phyloP scores from a whole-genome alignment of 2,888 invertebrate species.

The Eudemis profundana region DNA sequence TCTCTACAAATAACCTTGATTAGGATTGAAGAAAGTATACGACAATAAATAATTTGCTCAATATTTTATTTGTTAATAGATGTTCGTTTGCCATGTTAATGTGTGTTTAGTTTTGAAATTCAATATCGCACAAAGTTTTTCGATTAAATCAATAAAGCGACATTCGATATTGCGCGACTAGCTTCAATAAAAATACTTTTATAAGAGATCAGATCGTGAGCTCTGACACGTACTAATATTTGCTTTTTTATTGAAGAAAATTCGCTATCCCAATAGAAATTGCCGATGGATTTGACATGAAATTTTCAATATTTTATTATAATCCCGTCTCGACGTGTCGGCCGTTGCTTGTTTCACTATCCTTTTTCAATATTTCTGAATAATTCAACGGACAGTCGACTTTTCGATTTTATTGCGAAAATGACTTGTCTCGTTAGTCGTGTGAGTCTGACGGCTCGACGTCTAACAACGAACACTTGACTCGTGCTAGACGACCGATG shows the following conservation, averaged over 20 bases:
- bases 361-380: slow-evolving; percentile 78
- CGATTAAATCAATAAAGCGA: slow-evolving; percentile 41
- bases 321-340: slow-evolving; percentile 74
- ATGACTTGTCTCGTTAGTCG: slow-evolving; percentile 68
- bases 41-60: not conserved
- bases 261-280: slow-evolving; percentile 43
- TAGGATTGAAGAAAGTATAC: not conserved
- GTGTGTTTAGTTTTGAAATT: slow-evolving; percentile 22
- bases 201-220: slow-evolving; percentile 39
- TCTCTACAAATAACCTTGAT: not conserved
- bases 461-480: not conserved
- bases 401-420: slow-evolving; percentile 68
- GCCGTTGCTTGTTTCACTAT: slow-evolving; percentile 68
- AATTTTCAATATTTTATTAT: slow-evolving; percentile 73
- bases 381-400: slow-evolving; percentile 68
- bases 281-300: slow-evolving; percentile 49
- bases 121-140: slow-evolving; percentile 35
- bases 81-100: slow-evolving; percentile 23
- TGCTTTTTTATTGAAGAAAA: slow-evolving; percentile 43
- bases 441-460: slow-evolving; percentile 52
- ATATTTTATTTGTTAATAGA: not conserved
- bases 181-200: slow-evolving; percentile 44
- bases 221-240: slow-evolving; percentile 44
- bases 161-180: slow-evolving; percentile 36
- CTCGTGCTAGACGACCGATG: not conserved